A percentile compares a stretch with the other conserved stretches of the same genome.
These are phyloP conservation scores for Asarcornis scutulata DNA, from an alignment of 2,113 vertebrate genomes.

Conservation along the genomic window DNA sequence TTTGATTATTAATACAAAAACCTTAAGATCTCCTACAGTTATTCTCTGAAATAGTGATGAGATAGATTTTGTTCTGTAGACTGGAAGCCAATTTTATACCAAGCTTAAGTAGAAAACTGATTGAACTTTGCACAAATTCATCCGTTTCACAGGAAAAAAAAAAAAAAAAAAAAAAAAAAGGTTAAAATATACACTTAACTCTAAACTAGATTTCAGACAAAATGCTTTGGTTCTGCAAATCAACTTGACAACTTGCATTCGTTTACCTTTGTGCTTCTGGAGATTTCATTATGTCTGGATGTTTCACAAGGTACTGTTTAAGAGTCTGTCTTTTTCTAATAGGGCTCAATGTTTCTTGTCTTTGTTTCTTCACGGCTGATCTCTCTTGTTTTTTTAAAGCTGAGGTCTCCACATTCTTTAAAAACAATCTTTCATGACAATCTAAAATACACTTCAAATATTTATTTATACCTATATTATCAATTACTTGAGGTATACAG, in stretches of 20 bases:
- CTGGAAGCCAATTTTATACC: background rate
- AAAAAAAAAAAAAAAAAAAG: background rate
- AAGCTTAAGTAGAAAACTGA: background rate
- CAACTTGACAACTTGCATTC: background rate
- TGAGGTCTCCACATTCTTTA: background rate
- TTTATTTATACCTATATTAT: background rate
- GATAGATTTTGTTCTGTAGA: background rate
- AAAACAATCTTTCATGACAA: background rate
- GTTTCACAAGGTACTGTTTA: background rate
- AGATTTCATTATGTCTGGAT: background rate
- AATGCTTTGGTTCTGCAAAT: background rate
- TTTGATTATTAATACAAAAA: background rate
- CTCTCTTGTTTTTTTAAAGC: background rate
- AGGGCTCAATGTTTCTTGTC: background rate
- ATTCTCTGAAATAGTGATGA: background rate
- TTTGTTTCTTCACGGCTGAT: background rate
- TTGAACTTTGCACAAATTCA: background rate
- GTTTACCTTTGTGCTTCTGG: slow-evolving; percentile 49
- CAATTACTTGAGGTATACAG: background rate
- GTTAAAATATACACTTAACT: background rate
- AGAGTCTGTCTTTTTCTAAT: background rate
- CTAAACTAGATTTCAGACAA: background rate
- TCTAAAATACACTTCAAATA: background rate
- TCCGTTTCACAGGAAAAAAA: background rate
- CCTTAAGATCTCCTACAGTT: background rate